These are phyloP conservation scores for Scelioninae gen. 1 DNA, from an alignment of 2,888 invertebrate genomes.

Conservation along the genomic window DNA sequence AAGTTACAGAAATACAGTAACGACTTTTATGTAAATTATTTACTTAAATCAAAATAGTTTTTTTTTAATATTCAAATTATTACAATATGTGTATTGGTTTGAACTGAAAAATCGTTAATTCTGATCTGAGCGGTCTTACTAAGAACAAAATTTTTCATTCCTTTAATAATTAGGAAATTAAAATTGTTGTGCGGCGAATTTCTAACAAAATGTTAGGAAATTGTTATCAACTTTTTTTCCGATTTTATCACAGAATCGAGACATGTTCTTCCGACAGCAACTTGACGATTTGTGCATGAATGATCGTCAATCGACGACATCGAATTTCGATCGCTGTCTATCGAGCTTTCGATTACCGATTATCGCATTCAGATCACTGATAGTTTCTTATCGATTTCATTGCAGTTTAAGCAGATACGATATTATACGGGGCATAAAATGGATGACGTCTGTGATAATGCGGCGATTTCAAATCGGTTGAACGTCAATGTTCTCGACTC, in stretches of 20 bases:
- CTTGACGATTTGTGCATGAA: neutral
- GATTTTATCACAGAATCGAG: neutral
- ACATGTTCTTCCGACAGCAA: too few relatives aligned
- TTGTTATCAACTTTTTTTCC: neutral
- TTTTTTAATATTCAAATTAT: too few relatives aligned
- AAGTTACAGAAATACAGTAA: too few relatives aligned
- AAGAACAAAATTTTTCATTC: too few relatives aligned
- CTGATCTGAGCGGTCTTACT: too few relatives aligned
- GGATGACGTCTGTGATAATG: conserved; percentile 18
- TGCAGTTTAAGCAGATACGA: conserved; percentile 5
- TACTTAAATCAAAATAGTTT: too few relatives aligned
- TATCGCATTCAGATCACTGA: conserved; percentile 14
- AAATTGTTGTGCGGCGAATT: too few relatives aligned
- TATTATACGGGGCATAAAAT: conserved; percentile 3
- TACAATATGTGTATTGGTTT: too few relatives aligned
- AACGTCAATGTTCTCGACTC: conserved; percentile 41
- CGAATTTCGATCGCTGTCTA: neutral
- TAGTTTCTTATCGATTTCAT: conserved; percentile 2
- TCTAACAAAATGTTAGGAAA: too few relatives aligned
- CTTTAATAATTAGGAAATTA: too few relatives aligned
- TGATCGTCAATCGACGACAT: neutral
- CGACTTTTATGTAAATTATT: too few relatives aligned
- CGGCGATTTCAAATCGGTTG: conserved; percentile 33
- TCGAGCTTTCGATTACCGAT: conserved; percentile 4
- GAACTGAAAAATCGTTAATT: too few relatives aligned